phyloP scores from a whole-genome alignment of 2,113 vertebrate species.

The Rhinoderma darwinii region DNA sequence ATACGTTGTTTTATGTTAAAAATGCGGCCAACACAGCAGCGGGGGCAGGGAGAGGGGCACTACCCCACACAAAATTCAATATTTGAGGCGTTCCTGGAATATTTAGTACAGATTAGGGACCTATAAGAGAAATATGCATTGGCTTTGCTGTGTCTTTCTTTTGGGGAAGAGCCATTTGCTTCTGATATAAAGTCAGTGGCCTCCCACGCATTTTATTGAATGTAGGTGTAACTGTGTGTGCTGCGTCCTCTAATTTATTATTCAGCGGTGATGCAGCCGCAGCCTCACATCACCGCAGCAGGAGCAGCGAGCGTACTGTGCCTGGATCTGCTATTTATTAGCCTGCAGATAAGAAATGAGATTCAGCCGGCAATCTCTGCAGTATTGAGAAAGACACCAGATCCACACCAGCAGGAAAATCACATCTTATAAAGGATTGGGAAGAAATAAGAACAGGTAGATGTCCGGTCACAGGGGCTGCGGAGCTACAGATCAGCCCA shows the following conservation, averaged over 20 bases:
- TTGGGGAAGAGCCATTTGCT: neutral
- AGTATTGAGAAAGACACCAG: constrained; percentile 2
- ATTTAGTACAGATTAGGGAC: neutral
- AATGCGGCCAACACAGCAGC: neutral
- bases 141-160: neutral
- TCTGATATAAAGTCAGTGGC: neutral
- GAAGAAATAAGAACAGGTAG: neutral
- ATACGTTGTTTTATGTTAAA: neutral
- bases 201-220: constrained; percentile 23
- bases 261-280: constrained; percentile 18
- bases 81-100: neutral
- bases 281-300: constrained; percentile 20
- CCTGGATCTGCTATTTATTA: constrained; percentile 25
- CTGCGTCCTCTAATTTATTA: constrained; percentile 18
- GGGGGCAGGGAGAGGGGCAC: neutral
- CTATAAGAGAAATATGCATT: neutral
- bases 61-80: neutral
- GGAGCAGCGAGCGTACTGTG: neutral
- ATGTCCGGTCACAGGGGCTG: neutral
- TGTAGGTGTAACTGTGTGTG: neutral
- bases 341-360: constrained; percentile 11
- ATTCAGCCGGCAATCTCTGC: constrained; percentile 21
- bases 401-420: neutral
- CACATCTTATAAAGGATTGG: neutral
- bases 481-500: neutral